A percentile compares a stretch with the other conserved stretches of the same genome.
Evolutionary conservation across 2,888 invertebrate genomes (phyloP).

Genomic region (Drosophila helvetica): DNA sequence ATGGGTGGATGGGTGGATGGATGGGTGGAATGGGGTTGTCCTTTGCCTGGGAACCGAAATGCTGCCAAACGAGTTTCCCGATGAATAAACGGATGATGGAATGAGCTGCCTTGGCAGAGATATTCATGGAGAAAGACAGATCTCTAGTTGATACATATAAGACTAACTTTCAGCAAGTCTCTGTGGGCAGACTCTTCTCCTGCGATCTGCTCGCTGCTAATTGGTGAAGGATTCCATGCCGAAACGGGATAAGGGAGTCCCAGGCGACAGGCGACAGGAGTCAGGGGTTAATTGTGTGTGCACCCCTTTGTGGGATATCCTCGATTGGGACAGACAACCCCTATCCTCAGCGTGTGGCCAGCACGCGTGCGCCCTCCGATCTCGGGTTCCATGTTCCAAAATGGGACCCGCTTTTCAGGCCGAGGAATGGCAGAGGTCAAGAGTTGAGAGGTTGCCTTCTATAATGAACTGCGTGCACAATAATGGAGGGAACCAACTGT

Average conservation of each 20-base stretch:
- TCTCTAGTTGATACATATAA: neutral
- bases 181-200: neutral
- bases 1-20: slow-evolving; percentile 38
- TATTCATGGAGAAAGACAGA: slow-evolving; percentile 13
- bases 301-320: slow-evolving; percentile 45
- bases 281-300: slow-evolving; percentile 66
- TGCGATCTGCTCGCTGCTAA: slow-evolving; percentile 12
- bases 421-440: slow-evolving; percentile 24
- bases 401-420: slow-evolving; percentile 52
- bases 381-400: slow-evolving; percentile 46
- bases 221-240: slow-evolving; percentile 43
- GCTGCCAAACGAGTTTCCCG: slow-evolving; percentile 54
- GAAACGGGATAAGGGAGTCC: slow-evolving; percentile 25
- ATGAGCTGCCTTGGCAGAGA: neutral
- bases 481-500: neutral
- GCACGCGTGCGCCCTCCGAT: slow-evolving; percentile 63
- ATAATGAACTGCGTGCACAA: slow-evolving; percentile 3
- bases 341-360: slow-evolving; percentile 66
- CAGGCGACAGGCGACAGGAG: slow-evolving; percentile 60
- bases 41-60: slow-evolving; percentile 65
- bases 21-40: slow-evolving; percentile 26
- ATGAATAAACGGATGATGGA: neutral
- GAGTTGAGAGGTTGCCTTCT: neutral
- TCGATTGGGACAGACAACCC: slow-evolving; percentile 59
- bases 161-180: neutral